A percentile compares a stretch with the other conserved stretches of the same genome.
These are phyloP conservation scores for Phoxinus dragarum DNA, from an alignment of 2,797 vertebrate genomes.

Conservation along the genomic window DNA sequence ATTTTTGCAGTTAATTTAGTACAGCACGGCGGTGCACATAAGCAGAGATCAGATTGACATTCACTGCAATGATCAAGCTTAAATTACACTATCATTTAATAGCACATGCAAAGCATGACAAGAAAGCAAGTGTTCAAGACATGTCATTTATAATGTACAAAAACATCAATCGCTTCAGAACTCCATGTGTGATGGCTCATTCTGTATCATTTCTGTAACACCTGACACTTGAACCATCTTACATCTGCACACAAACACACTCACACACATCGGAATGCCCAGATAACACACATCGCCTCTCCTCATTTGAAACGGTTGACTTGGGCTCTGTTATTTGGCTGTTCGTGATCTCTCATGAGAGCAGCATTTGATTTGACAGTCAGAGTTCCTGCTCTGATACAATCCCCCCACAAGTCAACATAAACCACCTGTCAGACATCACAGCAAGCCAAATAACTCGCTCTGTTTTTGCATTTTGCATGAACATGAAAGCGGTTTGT, in stretches of 20 bases:
- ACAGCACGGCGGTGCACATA: not conserved
- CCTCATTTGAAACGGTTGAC: slow-evolving; percentile 2
- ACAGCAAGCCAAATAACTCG: slow-evolving; percentile 15
- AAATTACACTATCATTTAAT: not conserved
- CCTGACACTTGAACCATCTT: slow-evolving; percentile 28
- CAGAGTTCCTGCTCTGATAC: slow-evolving; percentile 31
- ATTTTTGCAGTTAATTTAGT: not conserved
- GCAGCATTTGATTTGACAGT: slow-evolving; percentile 39
- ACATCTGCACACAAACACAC: slow-evolving; percentile 25
- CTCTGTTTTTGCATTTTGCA: slow-evolving; percentile 12
- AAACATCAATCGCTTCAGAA: not conserved
- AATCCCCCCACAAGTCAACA: slow-evolving; percentile 25
- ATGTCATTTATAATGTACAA: not conserved
- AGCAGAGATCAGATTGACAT: not conserved
- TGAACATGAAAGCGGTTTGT: not conserved
- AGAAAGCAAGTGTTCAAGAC: not conserved
- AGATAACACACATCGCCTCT: slow-evolving; percentile 3
- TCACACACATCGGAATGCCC: slow-evolving; percentile 15
- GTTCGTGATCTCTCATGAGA: slow-evolving; percentile 37
- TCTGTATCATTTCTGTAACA: not conserved
- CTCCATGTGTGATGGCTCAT: not conserved
- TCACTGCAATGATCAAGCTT: not conserved
- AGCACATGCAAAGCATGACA: slow-evolving; percentile 2
- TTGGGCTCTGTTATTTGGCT: slow-evolving; percentile 28
- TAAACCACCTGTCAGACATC: slow-evolving; percentile 45